Evolutionary conservation across 2,888 invertebrate genomes (phyloP).

Genomic region (Shargacucullia verbasci): DNA sequence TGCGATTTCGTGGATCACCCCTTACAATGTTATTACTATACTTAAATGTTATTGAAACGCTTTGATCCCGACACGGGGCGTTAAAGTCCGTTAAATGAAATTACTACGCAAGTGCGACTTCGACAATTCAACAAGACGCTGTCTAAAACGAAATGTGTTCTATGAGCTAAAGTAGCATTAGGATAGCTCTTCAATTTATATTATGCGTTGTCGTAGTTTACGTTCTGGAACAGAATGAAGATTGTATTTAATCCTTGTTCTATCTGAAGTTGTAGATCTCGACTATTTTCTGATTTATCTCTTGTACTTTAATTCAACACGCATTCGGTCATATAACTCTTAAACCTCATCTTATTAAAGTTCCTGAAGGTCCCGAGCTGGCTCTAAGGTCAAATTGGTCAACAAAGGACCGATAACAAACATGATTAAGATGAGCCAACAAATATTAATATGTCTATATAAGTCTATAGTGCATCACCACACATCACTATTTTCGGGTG

Average conservation of each 20-base stretch:
- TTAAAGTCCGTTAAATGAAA: constrained; percentile 60
- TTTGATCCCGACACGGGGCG: constrained; percentile 65
- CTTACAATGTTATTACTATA: constrained; percentile 73
- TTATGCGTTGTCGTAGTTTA: constrained; percentile 2
- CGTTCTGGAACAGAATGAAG: background rate
- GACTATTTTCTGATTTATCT: background rate
- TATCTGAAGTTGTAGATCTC: too few relatives aligned
- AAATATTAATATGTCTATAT: constrained; percentile 7
- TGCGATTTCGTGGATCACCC: constrained; percentile 76
- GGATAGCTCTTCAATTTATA: constrained; percentile 1
- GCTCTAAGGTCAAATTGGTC: background rate
- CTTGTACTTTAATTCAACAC: background rate
- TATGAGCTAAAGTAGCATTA: constrained; percentile 26
- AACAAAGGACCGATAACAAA: too few relatives aligned
- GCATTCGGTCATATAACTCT: background rate
- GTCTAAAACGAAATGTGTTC: constrained; percentile 27
- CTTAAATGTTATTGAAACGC: constrained; percentile 73
- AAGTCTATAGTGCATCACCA: constrained; percentile 16
- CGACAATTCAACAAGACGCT: constrained; percentile 24
- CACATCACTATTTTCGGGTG: constrained; percentile 21
- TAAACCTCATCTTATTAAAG: background rate
- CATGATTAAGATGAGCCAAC: constrained; percentile 1
- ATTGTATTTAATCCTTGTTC: too few relatives aligned
- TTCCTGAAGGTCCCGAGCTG: background rate
- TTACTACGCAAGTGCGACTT: constrained; percentile 49